phyloP scores from a whole-genome alignment of 2,113 vertebrate genomes.

The Mesocricetus auratus region DNA sequence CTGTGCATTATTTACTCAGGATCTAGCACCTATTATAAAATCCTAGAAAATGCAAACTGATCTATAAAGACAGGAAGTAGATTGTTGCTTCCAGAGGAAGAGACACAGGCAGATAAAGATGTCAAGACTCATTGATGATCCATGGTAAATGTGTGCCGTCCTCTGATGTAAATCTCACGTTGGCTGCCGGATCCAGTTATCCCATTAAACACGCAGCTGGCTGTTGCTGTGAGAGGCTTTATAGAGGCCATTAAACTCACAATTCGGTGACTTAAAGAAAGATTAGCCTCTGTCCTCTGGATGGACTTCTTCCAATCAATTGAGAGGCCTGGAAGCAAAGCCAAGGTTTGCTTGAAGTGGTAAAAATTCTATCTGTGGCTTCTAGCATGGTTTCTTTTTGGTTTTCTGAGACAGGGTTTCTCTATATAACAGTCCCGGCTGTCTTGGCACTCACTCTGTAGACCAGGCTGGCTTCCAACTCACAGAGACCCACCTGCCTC shows the following conservation, averaged over 20 bases:
- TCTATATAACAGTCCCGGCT: too few species aligned
- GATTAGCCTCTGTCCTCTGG: not conserved
- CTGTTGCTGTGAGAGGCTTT: not conserved
- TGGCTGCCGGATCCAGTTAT: not conserved
- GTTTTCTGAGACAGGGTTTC: too few species aligned
- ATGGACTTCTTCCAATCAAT: not conserved
- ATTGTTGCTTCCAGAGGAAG: not conserved
- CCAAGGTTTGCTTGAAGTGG: not conserved
- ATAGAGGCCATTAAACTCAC: not conserved
- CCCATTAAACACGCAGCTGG: not conserved
- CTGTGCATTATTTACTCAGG: not conserved
- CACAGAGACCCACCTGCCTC: too few species aligned
- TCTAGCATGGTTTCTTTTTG: not conserved
- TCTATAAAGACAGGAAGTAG: slow-evolving; percentile 1
- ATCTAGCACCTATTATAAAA: slow-evolving; percentile 10
- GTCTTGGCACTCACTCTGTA: too few species aligned
- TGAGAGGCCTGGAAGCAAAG: not conserved
- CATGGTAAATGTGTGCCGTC: not conserved
- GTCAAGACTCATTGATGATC: not conserved
- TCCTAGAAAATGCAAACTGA: slow-evolving; percentile 21
- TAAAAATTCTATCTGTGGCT: not conserved
- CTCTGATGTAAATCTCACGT: not conserved
- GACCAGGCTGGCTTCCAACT: too few species aligned
- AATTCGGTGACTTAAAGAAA: not conserved
- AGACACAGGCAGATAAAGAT: not conserved